A percentile compares a stretch with the other conserved stretches of the same genome.
These are phyloP conservation scores for Holothuria scabra DNA, from an alignment of 53 echinoderm and acorn worm genomes.

Conservation along the genomic window DNA sequence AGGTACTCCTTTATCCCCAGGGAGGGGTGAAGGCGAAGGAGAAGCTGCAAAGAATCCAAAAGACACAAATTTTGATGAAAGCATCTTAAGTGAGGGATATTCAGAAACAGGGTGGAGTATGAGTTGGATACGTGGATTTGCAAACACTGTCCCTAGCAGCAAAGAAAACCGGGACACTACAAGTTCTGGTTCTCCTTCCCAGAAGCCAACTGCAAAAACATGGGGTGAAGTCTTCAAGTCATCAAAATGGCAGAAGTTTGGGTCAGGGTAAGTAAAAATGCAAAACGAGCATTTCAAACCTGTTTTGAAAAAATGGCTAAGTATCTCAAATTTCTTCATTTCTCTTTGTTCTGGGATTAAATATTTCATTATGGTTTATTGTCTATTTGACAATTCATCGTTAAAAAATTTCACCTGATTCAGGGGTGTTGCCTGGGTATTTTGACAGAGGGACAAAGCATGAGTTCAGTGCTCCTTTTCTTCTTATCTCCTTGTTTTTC, in stretches of 20 bases:
- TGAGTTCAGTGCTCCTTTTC: too few species aligned
- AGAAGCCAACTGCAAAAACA: background rate
- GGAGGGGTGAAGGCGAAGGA: constrained; percentile 8
- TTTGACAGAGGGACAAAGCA: too few species aligned
- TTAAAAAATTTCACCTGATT: too few species aligned
- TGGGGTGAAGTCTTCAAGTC: constrained; percentile 38
- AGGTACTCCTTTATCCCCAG: background rate
- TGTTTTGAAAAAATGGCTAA: too few species aligned
- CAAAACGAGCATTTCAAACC: too few species aligned
- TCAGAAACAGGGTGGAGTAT: constrained; percentile 39
- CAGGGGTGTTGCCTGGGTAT: too few species aligned
- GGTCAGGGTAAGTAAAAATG: constrained; percentile 33
- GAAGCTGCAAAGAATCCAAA: background rate
- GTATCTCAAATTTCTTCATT: too few species aligned
- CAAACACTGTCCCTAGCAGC: constrained; percentile 21
- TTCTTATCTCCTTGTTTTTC: too few species aligned
- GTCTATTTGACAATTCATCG: too few species aligned
- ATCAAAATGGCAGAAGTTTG: constrained; percentile 25
- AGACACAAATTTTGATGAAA: background rate
- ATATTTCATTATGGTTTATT: too few species aligned
- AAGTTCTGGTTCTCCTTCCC: background rate
- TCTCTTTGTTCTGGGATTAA: too few species aligned
- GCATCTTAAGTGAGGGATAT: background rate
- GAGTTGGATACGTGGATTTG: constrained; percentile 39
- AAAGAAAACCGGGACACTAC: background rate